Evolutionary conservation across 2,113 vertebrate species (phyloP).

Genomic region (Salvelinus fontinalis): DNA sequence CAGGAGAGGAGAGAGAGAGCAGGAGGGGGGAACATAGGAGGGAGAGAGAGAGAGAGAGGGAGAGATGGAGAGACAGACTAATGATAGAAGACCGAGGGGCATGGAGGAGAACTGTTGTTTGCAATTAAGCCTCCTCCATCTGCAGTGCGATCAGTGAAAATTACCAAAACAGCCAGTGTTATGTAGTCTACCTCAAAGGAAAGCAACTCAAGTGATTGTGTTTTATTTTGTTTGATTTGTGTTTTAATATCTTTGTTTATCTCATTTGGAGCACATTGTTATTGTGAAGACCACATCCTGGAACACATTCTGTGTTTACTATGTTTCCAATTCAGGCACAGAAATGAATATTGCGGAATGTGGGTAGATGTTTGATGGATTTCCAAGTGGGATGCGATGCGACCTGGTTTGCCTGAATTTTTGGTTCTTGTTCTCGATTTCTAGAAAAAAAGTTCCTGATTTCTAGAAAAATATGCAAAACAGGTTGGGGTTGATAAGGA

Average conservation of each 20-base stretch:
- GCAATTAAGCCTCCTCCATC: neutral
- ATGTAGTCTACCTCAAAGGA: neutral
- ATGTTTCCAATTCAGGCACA: constrained; percentile 1
- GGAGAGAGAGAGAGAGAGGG: constrained; percentile 6
- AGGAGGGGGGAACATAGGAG: constrained; percentile 15
- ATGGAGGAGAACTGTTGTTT: neutral
- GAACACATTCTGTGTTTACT: neutral
- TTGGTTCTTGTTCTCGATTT: too few relatives aligned
- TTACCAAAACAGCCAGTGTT: neutral
- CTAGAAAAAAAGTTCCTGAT: too few relatives aligned
- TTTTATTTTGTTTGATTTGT: neutral
- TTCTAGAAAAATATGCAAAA: too few relatives aligned
- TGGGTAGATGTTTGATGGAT: constrained; percentile 36
- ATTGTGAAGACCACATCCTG: neutral
- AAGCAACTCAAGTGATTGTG: neutral
- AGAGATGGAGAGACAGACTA: constrained; percentile 63
- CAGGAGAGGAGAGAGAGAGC: neutral
- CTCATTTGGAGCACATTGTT: neutral
- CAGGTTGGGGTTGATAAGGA: too few relatives aligned
- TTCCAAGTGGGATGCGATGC: constrained; percentile 17
- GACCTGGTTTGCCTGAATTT: constrained; percentile 8
- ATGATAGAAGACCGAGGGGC: constrained; percentile 21
- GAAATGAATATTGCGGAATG: constrained; percentile 19
- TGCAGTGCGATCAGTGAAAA: neutral
- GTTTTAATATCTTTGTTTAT: constrained; percentile 1